Evolutionary conservation across 2,797 vertebrate species (phyloP).

Genomic region (Halcyon leucocephala): DNA sequence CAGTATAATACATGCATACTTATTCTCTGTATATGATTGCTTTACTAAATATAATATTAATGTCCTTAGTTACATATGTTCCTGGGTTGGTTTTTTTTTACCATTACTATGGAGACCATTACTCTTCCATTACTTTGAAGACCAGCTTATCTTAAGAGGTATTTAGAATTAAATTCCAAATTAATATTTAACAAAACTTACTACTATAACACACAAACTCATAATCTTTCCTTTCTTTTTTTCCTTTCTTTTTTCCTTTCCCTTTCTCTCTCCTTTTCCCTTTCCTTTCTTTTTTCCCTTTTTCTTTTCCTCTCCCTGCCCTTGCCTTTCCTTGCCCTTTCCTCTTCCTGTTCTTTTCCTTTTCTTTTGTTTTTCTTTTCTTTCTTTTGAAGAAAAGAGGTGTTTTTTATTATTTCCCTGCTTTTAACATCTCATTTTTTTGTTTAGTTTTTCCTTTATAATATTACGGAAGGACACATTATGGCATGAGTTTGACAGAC

Average conservation of each 20-base stretch:
- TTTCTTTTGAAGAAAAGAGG: not conserved
- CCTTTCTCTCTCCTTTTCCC: too few species aligned
- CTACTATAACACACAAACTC: not conserved
- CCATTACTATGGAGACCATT: too few species aligned
- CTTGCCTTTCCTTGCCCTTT: too few species aligned
- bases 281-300: too few species aligned
- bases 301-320: too few species aligned
- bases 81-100: too few species aligned
- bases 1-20: not conserved
- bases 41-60: not conserved
- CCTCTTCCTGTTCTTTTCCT: too few species aligned
- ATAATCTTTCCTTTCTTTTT: not conserved
- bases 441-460: not conserved
- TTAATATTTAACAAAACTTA: not conserved
- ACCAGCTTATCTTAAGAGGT: not conserved
- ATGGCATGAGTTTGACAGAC: not conserved
- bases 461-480: not conserved
- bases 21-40: not conserved
- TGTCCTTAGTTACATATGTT: not conserved
- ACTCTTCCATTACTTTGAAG: not conserved
- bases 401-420: not conserved
- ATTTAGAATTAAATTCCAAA: not conserved
- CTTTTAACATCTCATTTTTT: not conserved
- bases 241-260: too few species aligned
- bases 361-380: too few species aligned